phyloP scores from a whole-genome alignment of 2,888 invertebrate genomes.

The Lasioglossum oenotherae region DNA sequence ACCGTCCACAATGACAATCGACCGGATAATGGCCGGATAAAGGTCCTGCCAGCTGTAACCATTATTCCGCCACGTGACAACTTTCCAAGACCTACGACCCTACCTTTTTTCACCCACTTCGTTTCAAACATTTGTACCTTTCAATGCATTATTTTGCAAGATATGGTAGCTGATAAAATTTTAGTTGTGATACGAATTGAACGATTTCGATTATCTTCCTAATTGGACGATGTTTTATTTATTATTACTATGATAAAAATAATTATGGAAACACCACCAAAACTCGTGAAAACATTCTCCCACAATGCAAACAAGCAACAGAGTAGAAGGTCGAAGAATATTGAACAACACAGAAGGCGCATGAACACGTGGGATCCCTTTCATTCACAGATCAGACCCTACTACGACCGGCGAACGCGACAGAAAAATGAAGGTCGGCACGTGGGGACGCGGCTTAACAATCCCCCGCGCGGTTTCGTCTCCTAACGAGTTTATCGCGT shows the following conservation, averaged over 20 bases:
- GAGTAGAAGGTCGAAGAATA: background rate
- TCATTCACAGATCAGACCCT: background rate
- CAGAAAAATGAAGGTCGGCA: constrained; percentile 17
- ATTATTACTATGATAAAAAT: background rate
- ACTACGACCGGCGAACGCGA: background rate
- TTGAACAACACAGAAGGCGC: background rate
- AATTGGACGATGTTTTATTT: background rate
- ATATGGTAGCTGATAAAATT: background rate
- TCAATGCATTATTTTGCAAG: background rate
- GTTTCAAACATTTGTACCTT: background rate
- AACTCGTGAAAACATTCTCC: too few species aligned
- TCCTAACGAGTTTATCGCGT: constrained; percentile 78
- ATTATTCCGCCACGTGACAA: background rate
- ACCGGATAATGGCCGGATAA: constrained; percentile 16
- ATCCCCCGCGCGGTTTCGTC: constrained; percentile 60
- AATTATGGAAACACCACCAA: background rate
- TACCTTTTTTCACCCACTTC: background rate
- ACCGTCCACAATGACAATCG: constrained; percentile 40
- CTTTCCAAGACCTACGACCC: background rate
- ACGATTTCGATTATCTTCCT: background rate
- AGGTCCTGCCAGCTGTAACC: background rate
- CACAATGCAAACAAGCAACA: too few species aligned
- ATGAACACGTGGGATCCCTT: background rate
- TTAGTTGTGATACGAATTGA: too few species aligned
- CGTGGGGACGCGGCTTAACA: constrained; percentile 59